Base-by-base conservation (phyloP, 2,888 invertebrate species). In the Lacanobia wlatinum region DNA sequence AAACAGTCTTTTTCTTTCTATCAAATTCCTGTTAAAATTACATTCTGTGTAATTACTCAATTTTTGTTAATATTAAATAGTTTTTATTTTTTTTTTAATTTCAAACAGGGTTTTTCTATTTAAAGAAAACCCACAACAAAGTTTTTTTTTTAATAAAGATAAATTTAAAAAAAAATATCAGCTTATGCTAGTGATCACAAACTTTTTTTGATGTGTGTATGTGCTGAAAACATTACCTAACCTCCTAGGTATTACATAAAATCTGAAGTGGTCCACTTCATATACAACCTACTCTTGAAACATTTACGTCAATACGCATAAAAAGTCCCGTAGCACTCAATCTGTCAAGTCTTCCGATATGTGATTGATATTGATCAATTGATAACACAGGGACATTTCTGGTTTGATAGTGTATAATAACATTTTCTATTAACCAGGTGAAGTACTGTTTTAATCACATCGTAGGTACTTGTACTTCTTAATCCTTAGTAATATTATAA, bases 251-350 rank as follows among this genome's bases (percentile, higher is more conserved):
- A 23, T 81, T 76, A 55, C 21, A 59, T 82, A 67, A 63, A 8
- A 1, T 7, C 80, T 73, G 48, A 60, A 80, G 76, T 73, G 40
- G 34, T 8, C 5, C 56, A 66, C 46, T 65, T 58, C 34, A 74
- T 28, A 9, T 0, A 46, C 21, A 40, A 8, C 21, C 21, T 3
- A 40, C 75, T 58, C 34, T 80, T 76, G 28, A 80, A 63, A 75
- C 38, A 50, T 81, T 67, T 63, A 48, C 68, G 77, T 77, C 82
- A 59, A n/a, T 12, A 23, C 14, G 16, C 21, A 21, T 38, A 65
- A 72, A 78, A 78, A 78, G 78, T 82, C 83, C 83, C 83, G 34
- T 63, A 56, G 14, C 55, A 75, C 76, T 65, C 38, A 3, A 53
- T 28, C 0, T 34, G 40, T 56, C 61, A 50, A 52, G 38, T 58